These are phyloP conservation scores for Gila robusta DNA, from an alignment of 2,797 vertebrate species.

Conservation along the genomic window DNA sequence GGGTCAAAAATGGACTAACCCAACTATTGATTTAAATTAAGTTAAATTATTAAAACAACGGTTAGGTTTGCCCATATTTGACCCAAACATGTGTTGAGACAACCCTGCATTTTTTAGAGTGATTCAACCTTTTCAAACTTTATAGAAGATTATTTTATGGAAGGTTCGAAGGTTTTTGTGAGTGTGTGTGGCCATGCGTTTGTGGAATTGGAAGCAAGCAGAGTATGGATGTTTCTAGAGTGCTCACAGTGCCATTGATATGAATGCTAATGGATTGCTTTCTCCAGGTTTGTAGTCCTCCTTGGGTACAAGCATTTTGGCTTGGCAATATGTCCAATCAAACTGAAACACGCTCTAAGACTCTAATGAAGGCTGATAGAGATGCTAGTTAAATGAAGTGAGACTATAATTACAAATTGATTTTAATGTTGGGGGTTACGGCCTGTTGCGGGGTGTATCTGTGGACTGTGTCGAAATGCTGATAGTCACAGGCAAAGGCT, in stretches of 20 bases:
- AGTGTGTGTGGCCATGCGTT: neutral
- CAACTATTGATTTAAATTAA: too few species aligned
- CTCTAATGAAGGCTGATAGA: slow-evolving; percentile 59
- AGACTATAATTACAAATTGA: slow-evolving; percentile 59
- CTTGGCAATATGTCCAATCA: slow-evolving; percentile 34
- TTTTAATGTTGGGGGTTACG: slow-evolving; percentile 48
- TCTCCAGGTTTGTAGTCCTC: neutral
- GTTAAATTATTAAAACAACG: too few species aligned
- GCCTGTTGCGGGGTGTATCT: slow-evolving; percentile 16
- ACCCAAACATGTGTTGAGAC: too few species aligned
- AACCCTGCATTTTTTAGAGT: too few species aligned
- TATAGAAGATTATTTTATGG: neutral
- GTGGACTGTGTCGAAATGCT: slow-evolving; percentile 22
- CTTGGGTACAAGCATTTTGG: neutral
- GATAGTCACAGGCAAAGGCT: neutral
- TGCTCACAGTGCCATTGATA: neutral
- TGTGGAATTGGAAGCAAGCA: neutral
- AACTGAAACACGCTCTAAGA: slow-evolving; percentile 40
- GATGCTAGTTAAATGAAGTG: slow-evolving; percentile 54
- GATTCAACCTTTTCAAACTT: neutral
- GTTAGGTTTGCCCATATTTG: too few species aligned
- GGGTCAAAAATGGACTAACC: too few species aligned
- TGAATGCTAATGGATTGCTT: slow-evolving; percentile 11
- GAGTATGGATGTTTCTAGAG: neutral
- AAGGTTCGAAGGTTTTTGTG: too few species aligned